Conservation (phyloP, 2,797 vertebrate species). For the Oophaga sylvatica region DNA sequence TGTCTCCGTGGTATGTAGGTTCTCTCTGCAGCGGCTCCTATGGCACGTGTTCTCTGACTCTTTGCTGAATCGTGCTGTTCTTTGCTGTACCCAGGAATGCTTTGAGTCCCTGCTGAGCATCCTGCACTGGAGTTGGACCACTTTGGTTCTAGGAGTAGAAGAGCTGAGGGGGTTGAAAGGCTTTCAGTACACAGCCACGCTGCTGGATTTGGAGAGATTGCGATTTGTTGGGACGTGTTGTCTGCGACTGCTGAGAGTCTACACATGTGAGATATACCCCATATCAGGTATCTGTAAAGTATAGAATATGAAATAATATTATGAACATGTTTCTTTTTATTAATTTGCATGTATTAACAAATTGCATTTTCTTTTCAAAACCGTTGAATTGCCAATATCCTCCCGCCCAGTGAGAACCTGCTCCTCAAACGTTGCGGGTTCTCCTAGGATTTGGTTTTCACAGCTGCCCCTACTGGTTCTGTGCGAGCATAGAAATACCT, state of each 20-base stretch:
- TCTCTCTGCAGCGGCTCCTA: neutral
- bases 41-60: neutral
- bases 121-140: slow-evolving; percentile 99
- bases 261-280: slow-evolving; percentile 98
- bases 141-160: slow-evolving; percentile 94
- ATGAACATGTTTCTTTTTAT: too few species aligned
- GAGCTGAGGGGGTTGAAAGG: slow-evolving; percentile 95
- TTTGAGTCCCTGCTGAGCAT: slow-evolving; percentile 96
- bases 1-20: slow-evolving; percentile 86
- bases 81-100: slow-evolving; percentile 82
- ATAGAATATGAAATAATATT: too few species aligned
- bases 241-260: slow-evolving; percentile 91
- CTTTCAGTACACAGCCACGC: slow-evolving; percentile 96
- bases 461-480: too few species aligned
- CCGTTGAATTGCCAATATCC: too few species aligned
- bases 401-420: too few species aligned
- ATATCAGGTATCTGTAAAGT: slow-evolving; percentile 83
- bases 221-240: slow-evolving; percentile 97
- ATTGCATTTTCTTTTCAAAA: too few species aligned
- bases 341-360: too few species aligned
- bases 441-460: too few species aligned
- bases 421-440: too few species aligned
- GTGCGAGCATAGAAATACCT: too few species aligned
- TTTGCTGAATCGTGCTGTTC: neutral
- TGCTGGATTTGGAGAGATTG: slow-evolving; percentile 93